Conservation (phyloP, 2,797 vertebrate species). For the Chrysocyon brachyurus region DNA sequence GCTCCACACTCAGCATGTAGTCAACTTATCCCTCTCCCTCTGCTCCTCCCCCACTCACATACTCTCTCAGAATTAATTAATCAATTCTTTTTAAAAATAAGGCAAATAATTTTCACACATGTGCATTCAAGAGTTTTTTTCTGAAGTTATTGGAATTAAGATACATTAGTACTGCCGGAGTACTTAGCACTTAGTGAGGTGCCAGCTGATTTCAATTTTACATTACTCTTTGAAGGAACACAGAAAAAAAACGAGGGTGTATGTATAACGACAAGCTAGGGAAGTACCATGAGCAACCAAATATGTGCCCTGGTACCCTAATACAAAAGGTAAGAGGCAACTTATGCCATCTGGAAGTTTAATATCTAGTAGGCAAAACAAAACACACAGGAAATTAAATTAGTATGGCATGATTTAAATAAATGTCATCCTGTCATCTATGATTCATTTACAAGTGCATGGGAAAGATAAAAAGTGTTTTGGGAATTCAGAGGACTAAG, state of each 20-base stretch:
- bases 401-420: constrained; percentile 51
- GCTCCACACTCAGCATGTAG: no score
- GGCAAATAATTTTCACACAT: neutral
- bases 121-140: neutral
- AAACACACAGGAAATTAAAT: constrained; percentile 54
- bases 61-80: no score
- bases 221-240: neutral
- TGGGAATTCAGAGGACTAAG: neutral
- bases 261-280: neutral
- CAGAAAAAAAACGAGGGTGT: neutral
- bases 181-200: neutral
- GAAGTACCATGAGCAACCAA: neutral
- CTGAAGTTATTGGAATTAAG: neutral
- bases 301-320: neutral
- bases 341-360: neutral
- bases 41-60: no score
- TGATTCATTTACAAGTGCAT: constrained; percentile 34
- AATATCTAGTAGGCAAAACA: constrained; percentile 11
- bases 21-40: no score
- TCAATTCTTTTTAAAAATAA: neutral
- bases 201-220: neutral
- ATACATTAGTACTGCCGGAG: neutral
- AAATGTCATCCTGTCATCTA: neutral
- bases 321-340: neutral
- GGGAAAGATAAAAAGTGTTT: neutral